Percentiles rank a stretch among this genome's conserved stretches.
phyloP scores from a whole-genome alignment of 2,888 invertebrate genomes.

The Diarsia rubi region DNA sequence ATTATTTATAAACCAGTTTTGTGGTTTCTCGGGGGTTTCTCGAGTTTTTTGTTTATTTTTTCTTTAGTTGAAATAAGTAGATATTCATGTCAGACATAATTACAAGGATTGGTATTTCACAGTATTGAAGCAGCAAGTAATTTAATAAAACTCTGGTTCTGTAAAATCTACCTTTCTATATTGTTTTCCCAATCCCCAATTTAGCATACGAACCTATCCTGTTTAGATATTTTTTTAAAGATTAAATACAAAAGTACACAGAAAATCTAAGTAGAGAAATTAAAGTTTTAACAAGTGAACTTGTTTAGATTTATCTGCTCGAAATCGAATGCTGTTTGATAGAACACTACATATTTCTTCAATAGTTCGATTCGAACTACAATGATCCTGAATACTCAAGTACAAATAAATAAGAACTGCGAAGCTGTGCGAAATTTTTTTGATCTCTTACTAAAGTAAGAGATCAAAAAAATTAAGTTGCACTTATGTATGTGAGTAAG shows the following conservation, averaged over 20 bases:
- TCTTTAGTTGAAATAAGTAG: neutral
- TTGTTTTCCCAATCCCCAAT: neutral
- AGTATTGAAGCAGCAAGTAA: neutral
- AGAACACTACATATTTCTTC: neutral
- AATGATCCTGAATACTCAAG: neutral
- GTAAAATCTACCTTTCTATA: neutral
- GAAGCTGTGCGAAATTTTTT: no score
- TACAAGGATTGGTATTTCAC: neutral
- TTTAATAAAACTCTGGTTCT: neutral
- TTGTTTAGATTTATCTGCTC: neutral
- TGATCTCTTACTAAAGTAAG: no score
- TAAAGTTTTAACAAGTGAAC: neutral
- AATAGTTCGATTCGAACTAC: neutral
- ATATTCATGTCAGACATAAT: neutral
- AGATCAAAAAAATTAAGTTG: neutral
- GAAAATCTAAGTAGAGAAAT: neutral
- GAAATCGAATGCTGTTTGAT: neutral
- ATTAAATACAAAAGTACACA: no score
- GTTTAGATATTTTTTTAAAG: neutral
- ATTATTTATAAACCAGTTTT: neutral
- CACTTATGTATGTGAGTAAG: neutral
- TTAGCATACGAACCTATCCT: neutral
- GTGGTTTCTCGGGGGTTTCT: neutral
- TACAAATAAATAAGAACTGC: neutral
- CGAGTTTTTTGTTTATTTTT: neutral